Evolutionary conservation across 2,797 vertebrate species (phyloP).

Genomic region (Pantherophis vulpinus): DNA sequence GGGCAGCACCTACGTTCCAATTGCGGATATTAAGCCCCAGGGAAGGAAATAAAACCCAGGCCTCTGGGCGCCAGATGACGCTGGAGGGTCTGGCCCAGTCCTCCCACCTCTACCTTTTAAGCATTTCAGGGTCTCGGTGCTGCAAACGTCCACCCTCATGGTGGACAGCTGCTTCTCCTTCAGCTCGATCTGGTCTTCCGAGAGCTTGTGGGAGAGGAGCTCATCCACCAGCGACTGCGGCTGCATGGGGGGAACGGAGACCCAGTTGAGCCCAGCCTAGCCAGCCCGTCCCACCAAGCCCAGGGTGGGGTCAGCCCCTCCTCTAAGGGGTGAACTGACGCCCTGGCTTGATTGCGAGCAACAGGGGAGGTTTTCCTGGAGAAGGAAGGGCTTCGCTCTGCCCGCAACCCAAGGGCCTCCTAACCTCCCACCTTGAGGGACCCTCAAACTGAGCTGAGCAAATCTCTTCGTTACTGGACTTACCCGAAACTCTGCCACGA

Average conservation of each 20-base stretch:
- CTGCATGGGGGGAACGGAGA: conserved; percentile 60
- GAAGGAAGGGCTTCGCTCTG: neutral
- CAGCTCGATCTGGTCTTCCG: conserved; percentile 85
- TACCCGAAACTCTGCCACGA: conserved; percentile 95
- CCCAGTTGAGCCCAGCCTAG: too few species aligned
- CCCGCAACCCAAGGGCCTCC: neutral
- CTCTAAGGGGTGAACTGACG: neutral
- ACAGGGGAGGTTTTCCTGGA: neutral
- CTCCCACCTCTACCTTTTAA: conserved; percentile 81
- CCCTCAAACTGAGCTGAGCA: too few species aligned
- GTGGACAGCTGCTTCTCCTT: conserved; percentile 92
- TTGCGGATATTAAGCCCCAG: neutral
- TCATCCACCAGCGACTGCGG: conserved; percentile 89
- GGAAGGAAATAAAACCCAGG: neutral
- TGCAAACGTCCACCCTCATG: conserved; percentile 91
- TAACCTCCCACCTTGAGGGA: neutral
- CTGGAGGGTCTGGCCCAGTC: neutral
- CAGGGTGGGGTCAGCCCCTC: neutral
- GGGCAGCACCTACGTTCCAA: neutral
- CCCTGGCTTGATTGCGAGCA: neutral
- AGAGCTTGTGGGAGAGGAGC: conserved; percentile 78
- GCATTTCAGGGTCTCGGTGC: conserved; percentile 92
- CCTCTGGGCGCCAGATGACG: too few species aligned
- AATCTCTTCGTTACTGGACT: conserved; percentile 51
- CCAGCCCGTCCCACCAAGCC: neutral